phyloP scores from a whole-genome alignment of 2,888 invertebrate species.

The Dolichomitus sp. region DNA sequence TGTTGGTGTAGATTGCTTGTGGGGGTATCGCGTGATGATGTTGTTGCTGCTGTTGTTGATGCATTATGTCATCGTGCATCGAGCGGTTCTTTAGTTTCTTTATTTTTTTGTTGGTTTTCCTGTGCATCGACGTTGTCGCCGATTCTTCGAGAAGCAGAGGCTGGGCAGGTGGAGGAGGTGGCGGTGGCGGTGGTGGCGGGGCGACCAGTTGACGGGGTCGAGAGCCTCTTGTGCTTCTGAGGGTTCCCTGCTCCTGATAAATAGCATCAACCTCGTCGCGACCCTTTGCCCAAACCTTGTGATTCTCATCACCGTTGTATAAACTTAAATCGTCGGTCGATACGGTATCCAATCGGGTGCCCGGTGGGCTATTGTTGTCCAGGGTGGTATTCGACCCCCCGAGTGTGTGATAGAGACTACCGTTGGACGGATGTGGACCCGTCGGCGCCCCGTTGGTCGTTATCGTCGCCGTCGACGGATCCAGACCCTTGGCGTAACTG shows the following conservation, averaged over 20 bases:
- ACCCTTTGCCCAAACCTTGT: slow-evolving; percentile 96
- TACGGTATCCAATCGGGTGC: slow-evolving; percentile 83
- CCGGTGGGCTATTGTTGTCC: slow-evolving; percentile 85
- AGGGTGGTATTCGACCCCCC: slow-evolving; percentile 85
- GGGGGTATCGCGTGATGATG: slow-evolving; percentile 66
- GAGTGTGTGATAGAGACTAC: slow-evolving; percentile 84
- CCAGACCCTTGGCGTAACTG: slow-evolving; percentile 92
- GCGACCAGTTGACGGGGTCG: slow-evolving; percentile 95
- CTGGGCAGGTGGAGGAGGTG: slow-evolving; percentile 86
- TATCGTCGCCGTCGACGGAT: slow-evolving; percentile 82
- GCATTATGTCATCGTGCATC: slow-evolving; percentile 79
- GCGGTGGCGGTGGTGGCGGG: slow-evolving; percentile 92
- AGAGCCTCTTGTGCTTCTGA: slow-evolving; percentile 87
- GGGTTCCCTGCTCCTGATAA: slow-evolving; percentile 89
- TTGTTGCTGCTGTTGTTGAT: slow-evolving; percentile 82
- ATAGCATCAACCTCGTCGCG: slow-evolving; percentile 91
- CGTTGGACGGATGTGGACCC: slow-evolving; percentile 74
- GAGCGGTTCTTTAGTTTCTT: slow-evolving; percentile 81
- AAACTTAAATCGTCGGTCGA: slow-evolving; percentile 93
- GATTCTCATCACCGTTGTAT: slow-evolving; percentile 97
- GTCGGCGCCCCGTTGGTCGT: slow-evolving; percentile 75
- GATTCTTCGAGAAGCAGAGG: slow-evolving; percentile 81
- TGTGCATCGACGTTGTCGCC: slow-evolving; percentile 77
- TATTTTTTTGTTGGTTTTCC: slow-evolving; percentile 81
- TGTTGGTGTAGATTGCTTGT: slow-evolving; percentile 83